Percentiles rank a stretch among this genome's conserved stretches.
phyloP scores from a whole-genome alignment of 2,888 invertebrate genomes.

The Terebella lapidaria region DNA sequence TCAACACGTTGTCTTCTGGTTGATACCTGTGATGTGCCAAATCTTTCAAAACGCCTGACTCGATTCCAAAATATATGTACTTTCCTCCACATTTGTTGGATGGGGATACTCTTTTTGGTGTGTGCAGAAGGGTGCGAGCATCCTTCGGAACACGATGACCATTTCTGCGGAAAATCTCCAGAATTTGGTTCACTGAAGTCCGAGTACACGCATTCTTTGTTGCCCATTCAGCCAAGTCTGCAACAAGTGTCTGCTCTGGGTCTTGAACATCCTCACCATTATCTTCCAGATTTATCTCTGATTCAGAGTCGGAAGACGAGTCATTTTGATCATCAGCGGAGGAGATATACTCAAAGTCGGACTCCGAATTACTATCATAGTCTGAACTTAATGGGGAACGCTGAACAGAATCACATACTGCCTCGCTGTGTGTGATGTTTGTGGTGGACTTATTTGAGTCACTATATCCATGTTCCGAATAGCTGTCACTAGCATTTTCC shows the following conservation, averaged over 20 bases:
- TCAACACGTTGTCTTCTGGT: background rate
- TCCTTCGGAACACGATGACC: constrained; percentile 8
- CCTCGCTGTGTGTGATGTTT: no score
- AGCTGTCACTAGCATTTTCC: no score
- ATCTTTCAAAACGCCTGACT: background rate
- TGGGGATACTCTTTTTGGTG: background rate
- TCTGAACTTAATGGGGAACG: no score
- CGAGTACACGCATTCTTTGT: background rate
- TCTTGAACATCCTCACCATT: no score
- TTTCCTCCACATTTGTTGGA: constrained; percentile 7
- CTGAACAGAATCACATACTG: no score
- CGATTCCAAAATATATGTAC: constrained; percentile 11
- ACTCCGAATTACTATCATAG: no score
- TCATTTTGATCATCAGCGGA: background rate
- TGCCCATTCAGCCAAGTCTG: background rate
- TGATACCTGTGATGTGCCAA: background rate
- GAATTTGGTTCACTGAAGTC: background rate
- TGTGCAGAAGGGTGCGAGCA: constrained; percentile 5
- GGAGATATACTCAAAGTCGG: no score
- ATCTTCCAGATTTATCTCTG: no score
- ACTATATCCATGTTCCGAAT: no score
- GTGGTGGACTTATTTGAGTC: no score
- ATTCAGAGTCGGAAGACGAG: background rate
- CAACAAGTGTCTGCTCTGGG: no score
- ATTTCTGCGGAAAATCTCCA: background rate